A percentile compares a stretch with the other conserved stretches of the same genome.
These are phyloP conservation scores for Antheraea mylitta DNA, from an alignment of 1,140 invertebrate species.

Conservation along the genomic window DNA sequence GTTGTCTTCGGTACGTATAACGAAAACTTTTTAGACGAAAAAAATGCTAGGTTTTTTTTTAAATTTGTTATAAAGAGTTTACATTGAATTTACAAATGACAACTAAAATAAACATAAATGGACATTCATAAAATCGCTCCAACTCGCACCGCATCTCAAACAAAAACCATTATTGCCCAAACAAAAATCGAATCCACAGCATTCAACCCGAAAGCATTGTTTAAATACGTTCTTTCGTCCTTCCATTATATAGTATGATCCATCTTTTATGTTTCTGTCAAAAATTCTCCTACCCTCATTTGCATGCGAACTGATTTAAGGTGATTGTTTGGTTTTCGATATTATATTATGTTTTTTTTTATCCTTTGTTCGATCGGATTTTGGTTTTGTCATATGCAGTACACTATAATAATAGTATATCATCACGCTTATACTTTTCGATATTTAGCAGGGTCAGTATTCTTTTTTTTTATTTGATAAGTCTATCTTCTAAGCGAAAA, in stretches of 20 bases:
- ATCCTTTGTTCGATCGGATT: neutral
- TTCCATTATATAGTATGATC: slow-evolving; percentile 4
- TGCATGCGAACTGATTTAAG: slow-evolving; percentile 5
- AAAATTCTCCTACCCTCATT: neutral
- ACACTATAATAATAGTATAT: neutral
- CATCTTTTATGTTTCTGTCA: slow-evolving; percentile 9
- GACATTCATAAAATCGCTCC: neutral
- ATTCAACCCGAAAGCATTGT: slow-evolving; percentile 1
- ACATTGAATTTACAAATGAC: no score
- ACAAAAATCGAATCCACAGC: slow-evolving; percentile 4
- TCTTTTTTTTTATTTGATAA: no score
- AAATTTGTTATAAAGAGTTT: no score
- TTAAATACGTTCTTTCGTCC: neutral
- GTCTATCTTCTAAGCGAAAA: no score
- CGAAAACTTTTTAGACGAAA: no score
- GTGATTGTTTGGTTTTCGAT: neutral
- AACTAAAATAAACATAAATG: no score
- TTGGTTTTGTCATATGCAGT: neutral
- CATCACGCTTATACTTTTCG: neutral
- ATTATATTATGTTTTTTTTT: neutral
- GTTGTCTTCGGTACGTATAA: no score
- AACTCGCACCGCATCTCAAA: neutral
- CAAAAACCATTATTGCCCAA: slow-evolving; percentile 2
- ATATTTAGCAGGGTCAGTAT: neutral
- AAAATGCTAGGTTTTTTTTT: no score